A percentile compares a stretch with the other conserved stretches of the same genome.
Evolutionary conservation across 2,113 vertebrate species (phyloP).

Genomic region (Plestiodon gilberti): DNA sequence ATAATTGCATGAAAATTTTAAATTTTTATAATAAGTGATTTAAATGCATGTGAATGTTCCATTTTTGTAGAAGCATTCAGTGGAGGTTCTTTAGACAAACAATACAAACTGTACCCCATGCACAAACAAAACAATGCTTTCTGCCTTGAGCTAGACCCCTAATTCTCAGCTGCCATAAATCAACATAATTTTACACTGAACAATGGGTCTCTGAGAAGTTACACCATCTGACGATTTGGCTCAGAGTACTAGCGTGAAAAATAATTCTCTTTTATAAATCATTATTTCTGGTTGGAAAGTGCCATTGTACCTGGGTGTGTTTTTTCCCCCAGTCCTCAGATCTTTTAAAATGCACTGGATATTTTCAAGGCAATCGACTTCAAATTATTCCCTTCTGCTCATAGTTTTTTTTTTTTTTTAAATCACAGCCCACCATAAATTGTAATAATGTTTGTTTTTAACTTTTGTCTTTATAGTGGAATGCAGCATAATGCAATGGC

Average conservation of each 20-base stretch:
- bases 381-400: neutral
- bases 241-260: neutral
- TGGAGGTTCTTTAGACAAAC: neutral
- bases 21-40: slow-evolving; percentile 39
- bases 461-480: neutral
- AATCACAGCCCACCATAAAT: neutral
- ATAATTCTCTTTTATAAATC: neutral
- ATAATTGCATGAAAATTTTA: slow-evolving; percentile 12
- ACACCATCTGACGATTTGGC: neutral
- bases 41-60: slow-evolving; percentile 16
- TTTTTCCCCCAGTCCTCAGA: no score
- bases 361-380: neutral
- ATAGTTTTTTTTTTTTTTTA: neutral
- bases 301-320: neutral
- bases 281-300: neutral
- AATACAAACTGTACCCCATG: neutral
- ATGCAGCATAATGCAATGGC: neutral
- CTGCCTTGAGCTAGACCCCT: neutral
- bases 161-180: neutral
- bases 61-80: slow-evolving; percentile 8
- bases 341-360: neutral
- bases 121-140: neutral
- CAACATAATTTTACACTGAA: neutral
- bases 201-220: neutral
- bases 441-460: neutral